These are phyloP conservation scores for Premnoplex brunnescens DNA, from an alignment of 2,797 vertebrate species.

Conservation along the genomic window DNA sequence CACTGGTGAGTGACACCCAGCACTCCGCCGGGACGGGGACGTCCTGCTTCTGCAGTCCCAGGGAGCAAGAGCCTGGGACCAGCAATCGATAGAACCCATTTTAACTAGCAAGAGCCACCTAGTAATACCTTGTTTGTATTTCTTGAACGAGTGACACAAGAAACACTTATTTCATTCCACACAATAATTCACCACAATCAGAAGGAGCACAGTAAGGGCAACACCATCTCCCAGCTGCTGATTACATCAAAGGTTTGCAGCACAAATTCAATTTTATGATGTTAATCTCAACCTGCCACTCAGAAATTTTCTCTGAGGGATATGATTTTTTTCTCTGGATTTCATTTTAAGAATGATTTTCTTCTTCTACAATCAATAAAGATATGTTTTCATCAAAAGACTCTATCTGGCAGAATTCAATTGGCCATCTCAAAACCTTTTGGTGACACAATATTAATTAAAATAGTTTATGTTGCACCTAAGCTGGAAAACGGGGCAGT, in stretches of 20 bases:
- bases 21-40: background rate
- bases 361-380: constrained; percentile 83
- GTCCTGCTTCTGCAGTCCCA: constrained; percentile 3
- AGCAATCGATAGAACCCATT: constrained; percentile 70
- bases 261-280: constrained; percentile 85
- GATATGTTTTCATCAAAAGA: constrained; percentile 84
- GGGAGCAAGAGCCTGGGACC: background rate
- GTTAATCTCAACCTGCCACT: constrained; percentile 84
- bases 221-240: constrained; percentile 83
- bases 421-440: constrained; percentile 79
- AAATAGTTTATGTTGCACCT: constrained; percentile 79
- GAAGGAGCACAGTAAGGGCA: constrained; percentile 76
- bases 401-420: constrained; percentile 82
- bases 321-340: constrained; percentile 82
- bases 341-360: constrained; percentile 86
- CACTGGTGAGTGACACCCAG: background rate
- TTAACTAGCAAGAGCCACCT: constrained; percentile 75
- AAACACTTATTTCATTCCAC: constrained; percentile 81
- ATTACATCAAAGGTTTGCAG: constrained; percentile 83
- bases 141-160: constrained; percentile 77
- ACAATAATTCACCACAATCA: constrained; percentile 79
- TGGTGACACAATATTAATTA: constrained; percentile 83
- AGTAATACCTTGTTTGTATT: constrained; percentile 80
- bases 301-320: constrained; percentile 84
- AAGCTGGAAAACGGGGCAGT: constrained; percentile 65